Evolutionary conservation across 2,888 invertebrate species (phyloP), one percentile per base, ranked within the genome.

Genomic region (Strigamia maritima): DNA sequence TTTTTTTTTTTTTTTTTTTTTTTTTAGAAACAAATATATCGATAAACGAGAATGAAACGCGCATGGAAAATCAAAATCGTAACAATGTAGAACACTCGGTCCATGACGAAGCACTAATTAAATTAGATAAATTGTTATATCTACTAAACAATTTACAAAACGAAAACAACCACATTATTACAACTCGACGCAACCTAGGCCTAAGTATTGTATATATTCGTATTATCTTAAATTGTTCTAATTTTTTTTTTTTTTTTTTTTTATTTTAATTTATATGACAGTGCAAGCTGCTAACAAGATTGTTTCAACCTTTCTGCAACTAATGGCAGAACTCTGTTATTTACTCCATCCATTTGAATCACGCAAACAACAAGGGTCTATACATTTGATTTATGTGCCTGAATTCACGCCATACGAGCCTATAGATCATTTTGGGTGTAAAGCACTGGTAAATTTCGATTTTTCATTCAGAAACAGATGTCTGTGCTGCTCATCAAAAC

Each of bases 271-370:
- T 35, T 2, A 35, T 16, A 3, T 44, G 14, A 44, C 19, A 54
- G 54, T 54, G 54, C 54, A 54, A 54, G 2, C 54, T 22, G 54
- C 54, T 6, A 19, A 54, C n/a, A 8, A 54, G 22, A 28, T 70
- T 28, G 28, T 70, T 26, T 70, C 70, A 10, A 70, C 24, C 10
- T 70, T 70, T 26, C 12, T 70, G 2, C 70, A 28, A 28, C 26
- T 70, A 14, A 70, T 70, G 70, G 28, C 28, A 70, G 70, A 70
- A n/a, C 28, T 70, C 10, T 70, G 70, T n/a, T 28, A 70, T 7
- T 70, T 70, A 70, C 70, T 70, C 70, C 70, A 70, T 70, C 70
- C 70, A 70, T 70, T 28, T n/a, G 28, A 70, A 26, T 70, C 70
- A 70, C 28, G 26, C 26, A 70, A 70, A 70, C 60, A 65, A 65